Conservation (phyloP, 2,888 invertebrate species). For the Campoplex nolae region DNA sequence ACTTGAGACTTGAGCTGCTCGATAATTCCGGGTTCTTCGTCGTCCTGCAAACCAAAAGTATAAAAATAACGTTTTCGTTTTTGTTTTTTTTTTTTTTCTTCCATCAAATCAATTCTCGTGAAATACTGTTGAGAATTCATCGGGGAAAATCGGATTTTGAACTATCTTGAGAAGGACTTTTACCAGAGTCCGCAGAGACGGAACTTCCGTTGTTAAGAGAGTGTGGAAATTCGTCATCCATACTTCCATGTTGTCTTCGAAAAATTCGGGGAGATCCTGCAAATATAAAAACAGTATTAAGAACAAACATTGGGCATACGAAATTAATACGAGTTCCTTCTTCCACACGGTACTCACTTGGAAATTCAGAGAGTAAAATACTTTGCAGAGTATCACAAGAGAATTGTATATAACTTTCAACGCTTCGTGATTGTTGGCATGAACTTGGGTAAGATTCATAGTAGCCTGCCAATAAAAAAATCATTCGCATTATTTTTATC, state of each 20-base stretch:
- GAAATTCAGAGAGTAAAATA: constrained; percentile 98
- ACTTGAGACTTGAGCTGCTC: constrained; percentile 97
- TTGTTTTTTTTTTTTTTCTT: no score
- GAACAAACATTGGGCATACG: not conserved
- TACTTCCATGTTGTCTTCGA: constrained; percentile 97
- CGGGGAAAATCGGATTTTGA: not conserved
- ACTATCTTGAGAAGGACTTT: not conserved
- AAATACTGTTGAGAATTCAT: not conserved
- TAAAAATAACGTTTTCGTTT: not conserved
- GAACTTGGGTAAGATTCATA: constrained; percentile 91
- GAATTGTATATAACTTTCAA: constrained; percentile 95
- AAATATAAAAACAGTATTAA: constrained; percentile 43
- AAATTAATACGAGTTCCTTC: not conserved
- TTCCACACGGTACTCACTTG: constrained; percentile 87
- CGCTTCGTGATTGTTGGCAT: constrained; percentile 92
- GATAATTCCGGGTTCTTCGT: constrained; percentile 94
- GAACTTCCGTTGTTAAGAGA: constrained; percentile 92
- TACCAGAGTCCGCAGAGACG: constrained; percentile 89
- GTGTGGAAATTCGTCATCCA: constrained; percentile 98
- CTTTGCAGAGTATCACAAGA: constrained; percentile 94
- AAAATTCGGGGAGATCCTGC: constrained; percentile 98
- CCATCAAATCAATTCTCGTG: not conserved
- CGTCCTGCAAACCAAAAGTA: constrained; percentile 86
- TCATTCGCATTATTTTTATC: not conserved
- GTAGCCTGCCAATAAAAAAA: constrained; percentile 88